Evolutionary conservation across 2,797 vertebrate genomes (phyloP).

Genomic region (Falco berigora): DNA sequence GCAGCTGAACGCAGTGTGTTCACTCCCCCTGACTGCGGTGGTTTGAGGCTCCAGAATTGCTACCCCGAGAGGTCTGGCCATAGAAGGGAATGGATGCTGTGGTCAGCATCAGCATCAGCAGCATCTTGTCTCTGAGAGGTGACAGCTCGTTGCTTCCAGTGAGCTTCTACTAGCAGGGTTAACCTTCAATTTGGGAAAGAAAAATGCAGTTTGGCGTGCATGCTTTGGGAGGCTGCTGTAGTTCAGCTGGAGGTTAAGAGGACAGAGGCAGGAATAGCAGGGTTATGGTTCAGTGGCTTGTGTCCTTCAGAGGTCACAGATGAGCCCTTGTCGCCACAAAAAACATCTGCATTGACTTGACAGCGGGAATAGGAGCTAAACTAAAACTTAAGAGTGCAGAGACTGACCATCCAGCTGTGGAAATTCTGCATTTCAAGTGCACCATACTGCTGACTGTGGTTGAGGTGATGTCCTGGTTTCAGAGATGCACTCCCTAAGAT

Average conservation of each 20-base stretch:
- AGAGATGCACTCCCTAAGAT: background rate
- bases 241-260: conserved; percentile 20
- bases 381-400: background rate
- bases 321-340: background rate
- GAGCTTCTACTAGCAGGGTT: background rate
- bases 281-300: background rate
- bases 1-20: background rate
- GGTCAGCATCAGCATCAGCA: background rate
- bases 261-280: background rate
- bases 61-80: background rate
- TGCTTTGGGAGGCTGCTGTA: background rate
- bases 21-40: fast-evolving
- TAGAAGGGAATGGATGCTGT: background rate
- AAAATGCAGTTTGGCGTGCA: background rate
- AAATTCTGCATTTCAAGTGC: background rate
- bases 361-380: background rate
- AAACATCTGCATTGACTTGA: background rate
- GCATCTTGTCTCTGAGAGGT: background rate
- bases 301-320: background rate
- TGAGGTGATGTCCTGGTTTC: fast-evolving
- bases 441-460: background rate
- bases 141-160: background rate
- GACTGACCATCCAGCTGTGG: background rate
- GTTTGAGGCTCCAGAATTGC: background rate
- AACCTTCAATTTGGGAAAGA: background rate